phyloP scores from a whole-genome alignment of 2,797 vertebrate species.

The Enteromius anoplus region DNA sequence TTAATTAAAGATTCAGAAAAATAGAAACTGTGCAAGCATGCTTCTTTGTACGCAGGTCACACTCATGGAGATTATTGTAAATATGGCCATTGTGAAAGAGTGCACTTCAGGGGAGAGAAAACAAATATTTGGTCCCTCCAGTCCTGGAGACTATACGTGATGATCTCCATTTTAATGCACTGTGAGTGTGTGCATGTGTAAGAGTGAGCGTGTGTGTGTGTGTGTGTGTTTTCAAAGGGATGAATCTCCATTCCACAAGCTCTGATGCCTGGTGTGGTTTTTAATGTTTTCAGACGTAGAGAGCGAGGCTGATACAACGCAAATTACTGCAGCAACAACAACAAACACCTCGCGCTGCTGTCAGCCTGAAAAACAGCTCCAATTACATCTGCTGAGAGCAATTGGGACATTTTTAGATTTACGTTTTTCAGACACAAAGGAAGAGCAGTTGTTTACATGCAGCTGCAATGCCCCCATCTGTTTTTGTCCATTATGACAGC shows the following conservation, averaged over 20 bases:
- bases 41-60: slow-evolving; percentile 53
- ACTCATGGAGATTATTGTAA: slow-evolving; percentile 79
- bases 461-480: slow-evolving; percentile 57
- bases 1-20: slow-evolving; percentile 79
- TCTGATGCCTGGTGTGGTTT: slow-evolving; percentile 46
- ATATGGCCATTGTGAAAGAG: slow-evolving; percentile 82
- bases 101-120: slow-evolving; percentile 80
- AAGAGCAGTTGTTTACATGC: slow-evolving; percentile 62
- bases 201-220: slow-evolving; percentile 1
- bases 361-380: slow-evolving; percentile 63
- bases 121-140: slow-evolving; percentile 82
- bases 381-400: slow-evolving; percentile 70
- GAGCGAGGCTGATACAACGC: slow-evolving; percentile 78
- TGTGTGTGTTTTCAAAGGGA: slow-evolving; percentile 49
- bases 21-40: slow-evolving; percentile 64
- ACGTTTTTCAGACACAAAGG: slow-evolving; percentile 55
- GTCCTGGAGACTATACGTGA: slow-evolving; percentile 73
- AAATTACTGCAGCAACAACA: slow-evolving; percentile 61
- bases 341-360: slow-evolving; percentile 59
- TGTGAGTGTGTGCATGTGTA: slow-evolving; percentile 73
- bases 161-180: slow-evolving; percentile 85
- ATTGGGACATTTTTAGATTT: slow-evolving; percentile 72
- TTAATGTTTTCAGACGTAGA: slow-evolving; percentile 78
- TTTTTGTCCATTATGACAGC: slow-evolving; percentile 52
- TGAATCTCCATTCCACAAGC: slow-evolving; percentile 44